Evolutionary conservation across 2,888 invertebrate genomes (phyloP), one percentile per base, ranked within the genome.

Genomic region (Diadegma fenestrale): DNA sequence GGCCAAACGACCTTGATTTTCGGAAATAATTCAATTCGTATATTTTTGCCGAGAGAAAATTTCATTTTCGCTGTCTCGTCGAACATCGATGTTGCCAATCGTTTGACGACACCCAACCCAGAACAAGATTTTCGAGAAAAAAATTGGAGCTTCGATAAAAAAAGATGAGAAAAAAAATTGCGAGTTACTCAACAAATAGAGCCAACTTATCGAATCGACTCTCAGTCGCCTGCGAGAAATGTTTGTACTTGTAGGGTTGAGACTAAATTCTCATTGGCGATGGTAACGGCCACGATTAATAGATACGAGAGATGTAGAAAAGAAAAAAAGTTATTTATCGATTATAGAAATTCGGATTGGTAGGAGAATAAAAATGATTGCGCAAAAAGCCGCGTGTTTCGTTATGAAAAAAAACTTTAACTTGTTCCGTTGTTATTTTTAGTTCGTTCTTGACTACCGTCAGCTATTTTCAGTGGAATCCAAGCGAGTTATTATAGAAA

Each of bases 251-350:
- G 22, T 54, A 26, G 54, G 22, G 12, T 54, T 10, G 54, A 26
- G 22, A 26, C 4, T 26, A 26, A 26, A 6, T 58, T 58, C 33
- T 43, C 26, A 5, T 30, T 2, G 77, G 54, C 72, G 78, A 48
- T 73, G 54, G 64, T 68, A 72, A 68, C 66, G 71, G 69, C 41
- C 61, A 71, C 63, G 71, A 19, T 51, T 37, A 64, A 63, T 66
- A 82, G 51, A 63, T 77, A 43, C 54, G 43, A 45, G 41, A 79
- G 63, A n/a, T 33, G 41, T 61, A 48, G 51, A 41, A 63, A 26
- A 72, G 51, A 63, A 26, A 72, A 72, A 41, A 41, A 48, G 8
- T 33, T 37, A 51, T 26, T 12, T 22, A 37, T 51, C 48, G 63
- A n/a, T 43, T 37, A 19, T n/a, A 12, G n/a, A 30, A 22, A 22